Base-by-base conservation (phyloP, 2,113 vertebrate genomes). In the Pimephales promelas region DNA sequence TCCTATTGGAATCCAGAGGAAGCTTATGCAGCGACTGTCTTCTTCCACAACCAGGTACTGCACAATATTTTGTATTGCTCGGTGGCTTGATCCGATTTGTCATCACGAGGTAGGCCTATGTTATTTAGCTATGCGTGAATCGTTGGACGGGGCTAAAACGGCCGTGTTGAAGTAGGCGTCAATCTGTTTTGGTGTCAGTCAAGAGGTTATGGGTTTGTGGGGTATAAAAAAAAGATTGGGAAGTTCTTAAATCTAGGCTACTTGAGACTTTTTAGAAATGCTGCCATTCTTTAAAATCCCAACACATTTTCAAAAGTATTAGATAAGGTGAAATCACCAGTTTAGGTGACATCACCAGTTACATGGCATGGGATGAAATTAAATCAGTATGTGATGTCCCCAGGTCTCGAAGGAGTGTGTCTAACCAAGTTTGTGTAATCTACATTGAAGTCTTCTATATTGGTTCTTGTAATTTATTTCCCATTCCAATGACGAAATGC, bases 311-410 rank as follows among this genome's bases (percentile, higher is more conserved):
- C 24, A 22, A 11, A 34, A 8, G 10, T 36, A 22, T 4, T 76
- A 36, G 5, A 76, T 56, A 24, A 76, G 24, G 18, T 59, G 74
- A 59, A 13, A 24, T 77, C 31, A 77, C 54, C 52, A 40, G 20
- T 59, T 31, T 54, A 36, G 54, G 34, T 59, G 74, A 43, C 74
- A 40, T 77, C 54, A 77, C 54, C 52, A 43, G 52, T 77, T 22
- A 36, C 13, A 14, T 14, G 31, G 40, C 13, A 14, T 14, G 20
- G 40, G 6, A 13, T 49, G 71, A 73, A 18, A 18, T 74, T 24
- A 56, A 54, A 28, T 56, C 49, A 76, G 18, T 28, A n/a, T 56
- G 34, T 77, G 75, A 77, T 77, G n/a, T 59, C 34, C 59, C 75
- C 10, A 24, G 22, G 13, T n/a, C 54, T 59, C 14, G 6, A 16